Base-by-base conservation (phyloP, 2,888 invertebrate genomes). In the Eulithis testata region DNA sequence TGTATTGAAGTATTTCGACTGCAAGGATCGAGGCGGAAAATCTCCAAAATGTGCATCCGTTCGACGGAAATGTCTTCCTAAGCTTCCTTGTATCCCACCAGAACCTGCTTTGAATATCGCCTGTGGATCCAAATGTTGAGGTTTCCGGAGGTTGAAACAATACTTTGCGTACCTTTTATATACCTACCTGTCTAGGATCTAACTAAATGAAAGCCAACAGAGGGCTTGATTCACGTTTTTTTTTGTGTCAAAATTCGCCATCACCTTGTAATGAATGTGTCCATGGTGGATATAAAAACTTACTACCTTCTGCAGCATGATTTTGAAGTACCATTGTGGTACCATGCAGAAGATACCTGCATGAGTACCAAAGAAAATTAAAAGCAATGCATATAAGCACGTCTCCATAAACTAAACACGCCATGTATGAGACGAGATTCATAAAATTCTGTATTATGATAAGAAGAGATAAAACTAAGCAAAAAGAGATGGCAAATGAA, bases 21-120 rank as follows among this genome's bases (percentile, higher is more conserved):
- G 79, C 75, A 74, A 81, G 75, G 78, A 78, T 81, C 73, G 79
- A 82, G 86, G 82, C 83, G 77, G 79, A 81, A 89, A 87, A 90
- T 90, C 88, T 89, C 84, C 86, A 85, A 90, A 91, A 90, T 89
- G 87, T 89, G 86, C 86, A 88, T 86, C 79, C 85, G 82, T 80
- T 81, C 77, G 73, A 77, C 84, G 88, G 88, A 86, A 87, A 88
- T 86, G 87, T 88, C 85, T 84, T 80, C 80, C 79, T 83, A 84
- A 89, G 88, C 87, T 84, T 78, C 76, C 76, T 77, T 81, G 80
- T 85, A 87, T 85, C 84, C 81, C 75, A 76, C 76, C 78, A 75
- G 82, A 79, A 81, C 81, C 82, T 84, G 81, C 75, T 85, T 82
- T 88, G 88, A 87, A 90, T 91, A 88, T 85, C 66, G 65, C 50